Evolutionary conservation across 2,113 vertebrate genomes (phyloP).

Genomic region (Rhipidura dahli): DNA sequence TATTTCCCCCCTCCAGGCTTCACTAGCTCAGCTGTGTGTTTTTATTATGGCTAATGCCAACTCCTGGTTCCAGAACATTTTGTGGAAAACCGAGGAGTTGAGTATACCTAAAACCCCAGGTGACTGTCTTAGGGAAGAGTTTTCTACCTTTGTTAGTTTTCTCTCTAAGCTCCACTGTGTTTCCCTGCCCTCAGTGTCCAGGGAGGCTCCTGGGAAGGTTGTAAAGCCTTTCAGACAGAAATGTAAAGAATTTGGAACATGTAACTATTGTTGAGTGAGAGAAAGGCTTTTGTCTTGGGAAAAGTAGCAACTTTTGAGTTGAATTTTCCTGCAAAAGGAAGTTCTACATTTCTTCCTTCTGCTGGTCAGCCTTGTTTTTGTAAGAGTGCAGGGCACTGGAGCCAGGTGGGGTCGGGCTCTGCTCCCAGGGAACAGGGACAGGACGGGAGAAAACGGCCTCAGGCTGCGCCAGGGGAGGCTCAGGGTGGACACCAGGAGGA

Average conservation of each 20-base stretch:
- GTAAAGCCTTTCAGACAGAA: neutral
- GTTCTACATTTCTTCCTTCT: neutral
- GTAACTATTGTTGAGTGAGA: neutral
- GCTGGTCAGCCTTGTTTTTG: neutral
- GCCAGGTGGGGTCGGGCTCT: neutral
- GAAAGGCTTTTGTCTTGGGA: neutral
- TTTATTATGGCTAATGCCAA: neutral
- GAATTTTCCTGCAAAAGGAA: neutral
- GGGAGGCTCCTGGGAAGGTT: neutral
- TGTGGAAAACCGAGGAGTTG: neutral
- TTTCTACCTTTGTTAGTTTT: neutral
- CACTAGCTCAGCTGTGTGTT: neutral
- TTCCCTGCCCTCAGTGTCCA: neutral
- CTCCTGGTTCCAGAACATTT: neutral
- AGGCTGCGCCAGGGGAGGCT: neutral
- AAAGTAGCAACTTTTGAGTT: too few species aligned
- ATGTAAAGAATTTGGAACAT: neutral
- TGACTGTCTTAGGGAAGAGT: neutral
- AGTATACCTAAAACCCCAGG: neutral
- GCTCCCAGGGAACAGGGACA: neutral
- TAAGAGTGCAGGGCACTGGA: neutral
- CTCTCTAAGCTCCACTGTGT: neutral
- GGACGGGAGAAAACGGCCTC: accelerated
- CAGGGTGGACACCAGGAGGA: neutral
- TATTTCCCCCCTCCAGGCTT: neutral